Evolutionary conservation across 1,140 invertebrate species (phyloP).

Genomic region (Lethocerus indicus): DNA sequence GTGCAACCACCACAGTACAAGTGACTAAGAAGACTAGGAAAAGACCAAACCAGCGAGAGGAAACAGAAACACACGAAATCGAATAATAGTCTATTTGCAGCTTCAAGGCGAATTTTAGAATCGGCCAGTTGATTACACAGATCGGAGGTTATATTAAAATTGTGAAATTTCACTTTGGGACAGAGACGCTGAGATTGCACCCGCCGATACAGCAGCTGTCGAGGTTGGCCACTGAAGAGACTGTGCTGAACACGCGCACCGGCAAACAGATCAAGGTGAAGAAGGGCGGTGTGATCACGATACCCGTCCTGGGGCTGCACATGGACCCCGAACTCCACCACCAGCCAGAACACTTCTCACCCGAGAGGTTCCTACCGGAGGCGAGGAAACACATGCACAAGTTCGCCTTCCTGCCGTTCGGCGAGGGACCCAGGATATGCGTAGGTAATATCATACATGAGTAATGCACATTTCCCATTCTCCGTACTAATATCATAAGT

Average conservation of each 20-base stretch:
- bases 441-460: too few species aligned
- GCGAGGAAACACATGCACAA: slow-evolving; percentile 16
- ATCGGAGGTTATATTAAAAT: too few species aligned
- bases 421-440: slow-evolving; percentile 40
- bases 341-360: slow-evolving; percentile 40
- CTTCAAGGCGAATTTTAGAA: too few species aligned
- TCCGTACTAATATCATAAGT: too few species aligned
- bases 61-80: too few species aligned
- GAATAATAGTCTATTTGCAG: too few species aligned
- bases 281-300: slow-evolving; percentile 30
- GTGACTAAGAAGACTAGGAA: too few species aligned
- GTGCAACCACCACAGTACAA: too few species aligned
- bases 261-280: slow-evolving; percentile 8
- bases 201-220: slow-evolving; percentile 26
- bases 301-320: slow-evolving; percentile 27
- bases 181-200: slow-evolving; percentile 40
- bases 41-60: too few species aligned
- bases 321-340: slow-evolving; percentile 32
- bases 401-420: slow-evolving; percentile 32
- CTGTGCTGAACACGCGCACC: slow-evolving; percentile 26
- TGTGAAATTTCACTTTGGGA: too few species aligned
- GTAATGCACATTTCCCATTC: too few species aligned
- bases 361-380: slow-evolving; percentile 34
- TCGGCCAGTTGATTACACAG: too few species aligned
- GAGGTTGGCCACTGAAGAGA: slow-evolving; percentile 26